Conservation (phyloP, 2,113 vertebrate species). For the Gallinago jamesoni region DNA sequence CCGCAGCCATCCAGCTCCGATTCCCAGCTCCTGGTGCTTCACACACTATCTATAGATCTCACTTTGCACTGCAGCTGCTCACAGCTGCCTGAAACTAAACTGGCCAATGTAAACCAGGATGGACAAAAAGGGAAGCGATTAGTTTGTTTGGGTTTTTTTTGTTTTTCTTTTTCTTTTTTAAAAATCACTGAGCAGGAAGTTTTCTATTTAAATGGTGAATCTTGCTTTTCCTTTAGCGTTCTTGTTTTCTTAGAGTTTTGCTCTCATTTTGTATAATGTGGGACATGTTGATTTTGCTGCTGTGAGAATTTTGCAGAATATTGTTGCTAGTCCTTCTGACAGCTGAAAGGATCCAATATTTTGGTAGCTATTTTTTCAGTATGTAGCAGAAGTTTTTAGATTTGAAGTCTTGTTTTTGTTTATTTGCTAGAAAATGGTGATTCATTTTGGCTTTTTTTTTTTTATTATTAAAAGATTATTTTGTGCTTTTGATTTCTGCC, state of each 20-base stretch:
- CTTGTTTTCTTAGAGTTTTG: background rate
- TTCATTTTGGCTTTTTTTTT: background rate
- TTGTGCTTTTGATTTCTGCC: background rate
- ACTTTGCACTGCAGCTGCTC: background rate
- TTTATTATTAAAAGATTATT: background rate
- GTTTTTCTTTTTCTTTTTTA: too few species aligned
- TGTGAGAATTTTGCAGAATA: background rate
- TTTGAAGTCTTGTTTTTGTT: background rate
- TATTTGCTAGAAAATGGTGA: background rate
- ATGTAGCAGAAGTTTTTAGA: background rate
- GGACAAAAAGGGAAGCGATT: background rate
- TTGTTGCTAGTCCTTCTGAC: background rate
- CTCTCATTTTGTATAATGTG: rapidly evolving
- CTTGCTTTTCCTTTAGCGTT: background rate
- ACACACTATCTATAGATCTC: too few species aligned
- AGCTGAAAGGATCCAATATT: background rate
- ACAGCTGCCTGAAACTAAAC: background rate
- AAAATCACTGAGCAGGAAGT: rapidly evolving
- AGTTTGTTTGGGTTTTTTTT: too few species aligned
- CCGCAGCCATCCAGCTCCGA: rapidly evolving
- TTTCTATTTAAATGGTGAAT: rapidly evolving
- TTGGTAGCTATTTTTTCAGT: background rate
- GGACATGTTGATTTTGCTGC: rapidly evolving
- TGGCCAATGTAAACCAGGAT: rapidly evolving
- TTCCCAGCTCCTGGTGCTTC: too few species aligned